These are phyloP conservation scores for Oreochromis aureus DNA, from an alignment of 2,113 vertebrate genomes.

Conservation along the genomic window DNA sequence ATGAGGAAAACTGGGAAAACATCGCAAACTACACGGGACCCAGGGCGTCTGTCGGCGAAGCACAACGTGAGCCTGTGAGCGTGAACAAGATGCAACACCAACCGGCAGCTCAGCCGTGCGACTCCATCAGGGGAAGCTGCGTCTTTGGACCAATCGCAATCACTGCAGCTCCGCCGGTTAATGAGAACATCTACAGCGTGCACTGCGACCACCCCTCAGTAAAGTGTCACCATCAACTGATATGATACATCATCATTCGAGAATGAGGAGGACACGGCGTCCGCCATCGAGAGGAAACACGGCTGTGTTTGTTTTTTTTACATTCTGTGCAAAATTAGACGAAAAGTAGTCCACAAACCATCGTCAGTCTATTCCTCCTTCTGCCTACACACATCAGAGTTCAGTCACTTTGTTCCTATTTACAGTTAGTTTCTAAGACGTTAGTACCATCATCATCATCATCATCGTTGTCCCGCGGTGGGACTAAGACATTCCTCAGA, in stretches of 20 bases:
- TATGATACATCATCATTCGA: neutral
- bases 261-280: neutral
- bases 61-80: neutral
- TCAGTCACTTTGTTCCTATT: constrained; percentile 19
- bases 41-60: neutral
- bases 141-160: neutral
- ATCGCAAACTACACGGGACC: no score
- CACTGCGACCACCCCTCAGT: neutral
- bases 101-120: neutral
- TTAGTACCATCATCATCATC: constrained; percentile 31
- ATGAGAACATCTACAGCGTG: neutral
- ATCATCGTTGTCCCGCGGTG: neutral
- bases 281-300: neutral
- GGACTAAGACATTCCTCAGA: constrained; percentile 32
- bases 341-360: constrained; percentile 1
- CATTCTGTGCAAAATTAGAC: constrained; percentile 66
- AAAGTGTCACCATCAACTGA: neutral
- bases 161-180: neutral
- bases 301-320: constrained; percentile 3
- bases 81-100: fast-evolving
- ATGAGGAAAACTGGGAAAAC: neutral
- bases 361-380: neutral
- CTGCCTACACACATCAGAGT: neutral
- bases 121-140: neutral
- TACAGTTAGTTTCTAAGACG: constrained; percentile 45